Evolutionary conservation across 2,113 vertebrate species (phyloP).

Genomic region (Pogona vitticeps): DNA sequence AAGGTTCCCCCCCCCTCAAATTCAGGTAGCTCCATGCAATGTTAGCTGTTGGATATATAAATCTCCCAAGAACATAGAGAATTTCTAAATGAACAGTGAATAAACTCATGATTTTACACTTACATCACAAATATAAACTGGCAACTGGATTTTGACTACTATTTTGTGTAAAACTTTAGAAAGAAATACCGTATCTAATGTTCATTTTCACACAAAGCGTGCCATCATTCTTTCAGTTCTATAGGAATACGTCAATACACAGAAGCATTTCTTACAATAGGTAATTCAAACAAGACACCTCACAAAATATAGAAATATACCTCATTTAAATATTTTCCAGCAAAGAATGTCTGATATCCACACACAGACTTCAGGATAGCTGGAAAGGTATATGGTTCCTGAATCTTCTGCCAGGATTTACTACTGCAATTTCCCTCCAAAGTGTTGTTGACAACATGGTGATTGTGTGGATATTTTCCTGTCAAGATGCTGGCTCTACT

Average conservation of each 20-base stretch:
- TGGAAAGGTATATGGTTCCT: conserved; percentile 89
- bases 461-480: conserved; percentile 97
- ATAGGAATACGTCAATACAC: neutral
- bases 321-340: conserved; percentile 98
- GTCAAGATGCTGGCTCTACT: conserved; percentile 96
- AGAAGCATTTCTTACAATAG: neutral
- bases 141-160: neutral
- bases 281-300: neutral
- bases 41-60: neutral
- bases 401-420: conserved; percentile 92
- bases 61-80: neutral
- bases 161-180: neutral
- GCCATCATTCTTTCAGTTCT: neutral
- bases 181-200: neutral
- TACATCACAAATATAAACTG: too few species aligned
- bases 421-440: conserved; percentile 98
- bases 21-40: neutral
- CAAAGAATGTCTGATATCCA: conserved; percentile 95
- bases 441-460: conserved; percentile 96
- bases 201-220: neutral
- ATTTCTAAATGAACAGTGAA: neutral
- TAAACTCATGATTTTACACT: neutral
- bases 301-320: conserved; percentile 64
- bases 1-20: neutral
- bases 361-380: conserved; percentile 80